These are phyloP conservation scores for Rhinella marina DNA, from an alignment of 2,797 vertebrate species.

Conservation along the genomic window DNA sequence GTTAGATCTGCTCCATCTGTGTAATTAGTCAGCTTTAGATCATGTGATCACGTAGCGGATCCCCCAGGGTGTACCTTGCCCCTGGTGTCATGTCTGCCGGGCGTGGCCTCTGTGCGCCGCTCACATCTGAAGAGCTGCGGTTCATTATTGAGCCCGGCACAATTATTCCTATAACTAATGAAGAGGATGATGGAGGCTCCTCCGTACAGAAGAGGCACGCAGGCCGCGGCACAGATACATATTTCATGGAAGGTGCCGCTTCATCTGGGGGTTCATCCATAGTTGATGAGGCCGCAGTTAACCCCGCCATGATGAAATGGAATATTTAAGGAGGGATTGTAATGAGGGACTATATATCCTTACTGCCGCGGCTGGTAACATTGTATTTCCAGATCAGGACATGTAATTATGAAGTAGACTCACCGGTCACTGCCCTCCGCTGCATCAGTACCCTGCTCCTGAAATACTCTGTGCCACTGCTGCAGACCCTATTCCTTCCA, in stretches of 20 bases:
- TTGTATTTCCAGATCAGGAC: too few species aligned
- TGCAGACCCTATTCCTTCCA: too few species aligned
- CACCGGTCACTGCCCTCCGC: too few species aligned
- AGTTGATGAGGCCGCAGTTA: conserved; percentile 32
- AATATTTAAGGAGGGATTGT: conserved; percentile 31
- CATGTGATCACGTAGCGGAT: too few species aligned
- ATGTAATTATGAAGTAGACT: too few species aligned
- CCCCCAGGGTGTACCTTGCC: too few species aligned
- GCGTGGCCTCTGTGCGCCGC: not conserved
- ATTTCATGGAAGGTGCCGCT: conserved; percentile 14
- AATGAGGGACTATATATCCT: not conserved
- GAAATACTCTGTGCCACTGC: too few species aligned
- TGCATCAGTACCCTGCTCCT: too few species aligned
- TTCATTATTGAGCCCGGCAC: conserved; percentile 32
- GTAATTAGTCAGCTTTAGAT: too few species aligned
- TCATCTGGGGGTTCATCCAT: conserved; percentile 31
- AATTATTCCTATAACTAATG: conserved; percentile 40
- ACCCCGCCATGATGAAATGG: conserved; percentile 25
- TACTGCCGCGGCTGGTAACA: too few species aligned
- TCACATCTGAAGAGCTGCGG: not conserved
- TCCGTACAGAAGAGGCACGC: not conserved
- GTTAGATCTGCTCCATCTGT: too few species aligned
- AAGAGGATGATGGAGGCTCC: not conserved
- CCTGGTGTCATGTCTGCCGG: too few species aligned
- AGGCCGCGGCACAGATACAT: conserved; percentile 1